Conservation (phyloP, 2,797 vertebrate genomes). For the Urocyon cinereoargenteus region DNA sequence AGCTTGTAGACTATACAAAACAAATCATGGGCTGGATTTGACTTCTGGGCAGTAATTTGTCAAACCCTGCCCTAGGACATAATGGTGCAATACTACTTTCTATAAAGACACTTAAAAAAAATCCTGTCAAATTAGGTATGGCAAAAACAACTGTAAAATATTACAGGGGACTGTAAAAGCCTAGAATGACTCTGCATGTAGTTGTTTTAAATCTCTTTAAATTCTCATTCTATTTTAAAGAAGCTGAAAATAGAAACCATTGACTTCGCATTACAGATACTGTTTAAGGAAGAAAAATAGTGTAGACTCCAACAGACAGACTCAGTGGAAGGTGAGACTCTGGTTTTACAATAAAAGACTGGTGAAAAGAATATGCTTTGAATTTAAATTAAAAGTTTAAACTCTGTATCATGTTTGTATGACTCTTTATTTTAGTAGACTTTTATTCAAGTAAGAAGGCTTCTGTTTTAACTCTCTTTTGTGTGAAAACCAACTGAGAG, state of each 20-base stretch:
- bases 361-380: not conserved
- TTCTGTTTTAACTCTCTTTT: not conserved
- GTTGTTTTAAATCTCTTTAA: not conserved
- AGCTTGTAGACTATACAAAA: not conserved
- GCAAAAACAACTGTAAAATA: not conserved
- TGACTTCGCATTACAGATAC: not conserved
- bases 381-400: slow-evolving; percentile 21
- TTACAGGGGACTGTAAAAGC: not conserved
- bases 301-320: not conserved
- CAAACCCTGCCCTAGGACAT: not conserved
- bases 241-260: not conserved
- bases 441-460: not conserved
- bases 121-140: not conserved
- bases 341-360: not conserved
- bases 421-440: not conserved
- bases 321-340: not conserved
- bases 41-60: not conserved
- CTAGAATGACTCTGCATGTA: not conserved
- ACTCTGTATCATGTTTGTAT: not conserved
- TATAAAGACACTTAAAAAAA: not conserved
- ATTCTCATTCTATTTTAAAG: not conserved
- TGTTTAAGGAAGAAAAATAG: not conserved
- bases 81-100: not conserved
- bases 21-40: not conserved
- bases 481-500: not conserved